A percentile compares a stretch with the other conserved stretches of the same genome.
These are phyloP conservation scores for Eledona agricola DNA, from an alignment of 2,888 invertebrate genomes.

Conservation along the genomic window DNA sequence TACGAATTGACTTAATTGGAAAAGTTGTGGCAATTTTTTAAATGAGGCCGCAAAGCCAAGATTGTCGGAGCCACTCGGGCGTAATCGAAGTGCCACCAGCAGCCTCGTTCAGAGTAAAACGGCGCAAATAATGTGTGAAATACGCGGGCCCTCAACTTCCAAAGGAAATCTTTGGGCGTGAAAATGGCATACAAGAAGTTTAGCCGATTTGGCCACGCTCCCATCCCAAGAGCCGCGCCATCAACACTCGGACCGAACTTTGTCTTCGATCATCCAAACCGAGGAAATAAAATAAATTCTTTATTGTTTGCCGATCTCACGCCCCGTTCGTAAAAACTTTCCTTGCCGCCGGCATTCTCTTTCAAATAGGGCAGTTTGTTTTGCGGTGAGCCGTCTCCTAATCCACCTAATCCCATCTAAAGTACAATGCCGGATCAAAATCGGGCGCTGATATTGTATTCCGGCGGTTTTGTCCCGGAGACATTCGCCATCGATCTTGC, in stretches of 20 bases:
- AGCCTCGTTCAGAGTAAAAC: constrained; percentile 4
- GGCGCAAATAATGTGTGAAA: constrained; percentile 42
- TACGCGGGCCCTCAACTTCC: constrained; percentile 39
- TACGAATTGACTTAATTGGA: no score
- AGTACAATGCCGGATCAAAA: constrained; percentile 33
- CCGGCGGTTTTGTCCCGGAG: constrained; percentile 22
- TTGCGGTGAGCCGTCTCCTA: constrained; percentile 38
- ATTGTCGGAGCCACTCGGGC: not conserved
- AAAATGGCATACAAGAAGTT: no score
- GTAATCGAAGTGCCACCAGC: constrained; percentile 14
- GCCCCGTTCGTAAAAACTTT: constrained; percentile 12
- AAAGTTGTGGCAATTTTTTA: no score
- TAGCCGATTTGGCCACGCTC: no score
- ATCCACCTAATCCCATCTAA: constrained; percentile 39
- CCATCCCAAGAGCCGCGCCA: no score
- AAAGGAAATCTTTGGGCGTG: constrained; percentile 43
- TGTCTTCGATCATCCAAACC: not conserved
- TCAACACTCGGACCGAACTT: constrained; percentile 8
- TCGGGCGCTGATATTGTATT: constrained; percentile 29
- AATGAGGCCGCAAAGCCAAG: not conserved
- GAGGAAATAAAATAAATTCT: no score
- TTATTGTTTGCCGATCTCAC: constrained; percentile 28
- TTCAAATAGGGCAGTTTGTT: constrained; percentile 26
- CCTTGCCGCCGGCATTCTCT: constrained; percentile 12
- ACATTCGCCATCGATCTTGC: constrained; percentile 25